Conservation (phyloP, 2,797 vertebrate species). For the Myripristis jacobus region DNA sequence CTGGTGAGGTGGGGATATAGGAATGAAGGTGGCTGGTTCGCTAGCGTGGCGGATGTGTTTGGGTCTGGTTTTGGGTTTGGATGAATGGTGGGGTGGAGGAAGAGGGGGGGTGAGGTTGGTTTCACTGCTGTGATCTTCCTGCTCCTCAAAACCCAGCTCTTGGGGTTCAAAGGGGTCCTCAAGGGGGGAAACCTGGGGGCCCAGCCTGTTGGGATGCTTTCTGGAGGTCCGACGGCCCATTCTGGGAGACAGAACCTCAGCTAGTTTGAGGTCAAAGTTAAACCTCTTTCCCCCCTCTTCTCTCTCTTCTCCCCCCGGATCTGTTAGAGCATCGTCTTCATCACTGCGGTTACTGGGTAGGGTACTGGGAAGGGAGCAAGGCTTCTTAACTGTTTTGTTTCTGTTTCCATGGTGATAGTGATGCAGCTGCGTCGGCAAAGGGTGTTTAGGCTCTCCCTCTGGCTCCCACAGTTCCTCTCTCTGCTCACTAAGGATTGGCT, state of each 20-base stretch:
- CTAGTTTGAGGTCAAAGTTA: conserved; percentile 87
- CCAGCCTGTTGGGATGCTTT: conserved; percentile 87
- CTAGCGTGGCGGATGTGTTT: conserved; percentile 93
- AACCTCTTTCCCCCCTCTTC: conserved; percentile 73
- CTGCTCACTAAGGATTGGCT: conserved; percentile 92
- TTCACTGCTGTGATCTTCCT: conserved; percentile 40
- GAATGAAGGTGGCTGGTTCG: conserved; percentile 89
- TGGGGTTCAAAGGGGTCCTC: conserved; percentile 75
- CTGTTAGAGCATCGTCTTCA: conserved; percentile 63
- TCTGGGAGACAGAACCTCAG: conserved; percentile 86
- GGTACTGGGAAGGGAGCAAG: conserved; percentile 80
- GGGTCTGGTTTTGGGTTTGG: conserved; percentile 71
- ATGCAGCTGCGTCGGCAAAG: conserved; percentile 40
- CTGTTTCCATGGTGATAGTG: conserved; percentile 25
- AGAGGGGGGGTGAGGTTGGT: conserved; percentile 52
- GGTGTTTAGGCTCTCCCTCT: conserved; percentile 57
- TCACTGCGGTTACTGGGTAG: conserved; percentile 65
- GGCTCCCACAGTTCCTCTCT: conserved; percentile 79
- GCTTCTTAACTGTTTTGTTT: conserved; percentile 58
- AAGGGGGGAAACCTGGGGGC: conserved; percentile 78
- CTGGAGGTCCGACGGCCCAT: conserved; percentile 87
- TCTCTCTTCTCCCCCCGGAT: conserved; percentile 47
- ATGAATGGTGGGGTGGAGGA: conserved; percentile 39
- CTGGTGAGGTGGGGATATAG: conserved; percentile 84
- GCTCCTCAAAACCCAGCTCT: conserved; percentile 61